Evolutionary conservation across 2,888 invertebrate species (phyloP), one percentile per base, ranked within the genome.

Genomic region (Cephus spinipes): DNA sequence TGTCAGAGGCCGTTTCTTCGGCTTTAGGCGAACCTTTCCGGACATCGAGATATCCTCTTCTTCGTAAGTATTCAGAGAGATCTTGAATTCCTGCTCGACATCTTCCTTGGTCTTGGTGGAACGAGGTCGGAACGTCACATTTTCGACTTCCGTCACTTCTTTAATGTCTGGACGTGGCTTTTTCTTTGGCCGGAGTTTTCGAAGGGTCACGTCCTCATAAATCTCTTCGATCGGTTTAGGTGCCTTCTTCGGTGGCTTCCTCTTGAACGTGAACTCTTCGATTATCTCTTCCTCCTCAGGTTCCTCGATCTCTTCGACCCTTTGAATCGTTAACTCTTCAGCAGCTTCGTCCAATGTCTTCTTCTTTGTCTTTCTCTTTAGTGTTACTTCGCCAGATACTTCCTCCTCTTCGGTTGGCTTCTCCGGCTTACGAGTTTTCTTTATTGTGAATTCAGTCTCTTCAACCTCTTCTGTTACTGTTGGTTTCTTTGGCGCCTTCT

Each of bases 41-140:
- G 96, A 95, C 95, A 97, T 95, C 12, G 96, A 96, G 84, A 97
- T 95, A 92, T 97, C 96, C 93, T 97, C 97, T 92, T 97, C 97
- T 69, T 96, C 96, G 89, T 97, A 97, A 0, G 96, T 96, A 91
- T 97, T 96, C 80, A 97, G 92, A 15, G 96, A 95, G 83, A 97
- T 97, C 91, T 96, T 97, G 89, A 97, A 97, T 92, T 97, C 97
- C 92, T 97, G 97, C 88, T 97, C 97, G 23, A 97, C 96, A 86
- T 97, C 96, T 93, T 97, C 97, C 91, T 96, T 96, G 0, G 95
- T 96, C 92, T 95, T 96, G 0, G 95, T 95, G 9, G 93, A 92
- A 91, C 95, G 95, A 15, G 96, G 96, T 85, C 95, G 94, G 91
- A 97, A 97, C 69, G 96, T 96, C 0, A 97, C 96, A 85, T 94